Conservation (phyloP, 2,113 vertebrate species). For the Hoplias malabaricus region DNA sequence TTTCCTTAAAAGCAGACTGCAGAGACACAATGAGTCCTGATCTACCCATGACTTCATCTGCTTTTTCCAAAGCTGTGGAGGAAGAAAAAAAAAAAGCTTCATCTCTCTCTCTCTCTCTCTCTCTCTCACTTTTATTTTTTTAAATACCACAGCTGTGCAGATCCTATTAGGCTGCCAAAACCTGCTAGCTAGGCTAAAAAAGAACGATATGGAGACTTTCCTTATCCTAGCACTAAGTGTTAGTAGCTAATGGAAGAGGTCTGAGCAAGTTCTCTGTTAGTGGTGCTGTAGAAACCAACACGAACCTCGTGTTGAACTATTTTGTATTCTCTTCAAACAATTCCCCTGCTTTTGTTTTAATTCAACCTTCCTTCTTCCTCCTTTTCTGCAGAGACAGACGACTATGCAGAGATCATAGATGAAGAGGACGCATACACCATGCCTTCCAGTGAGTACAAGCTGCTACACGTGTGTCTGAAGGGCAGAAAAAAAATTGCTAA, state of each 20-base stretch:
- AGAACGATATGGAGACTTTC: not conserved
- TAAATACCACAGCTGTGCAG: constrained; percentile 47
- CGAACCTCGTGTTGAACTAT: too few species aligned
- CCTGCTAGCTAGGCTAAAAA: constrained; percentile 20
- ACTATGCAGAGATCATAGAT: constrained; percentile 98
- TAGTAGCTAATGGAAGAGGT: constrained; percentile 45
- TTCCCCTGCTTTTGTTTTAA: not conserved
- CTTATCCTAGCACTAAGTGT: constrained; percentile 8
- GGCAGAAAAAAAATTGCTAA: not conserved
- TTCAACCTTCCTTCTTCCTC: constrained; percentile 26
- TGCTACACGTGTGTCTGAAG: not conserved
- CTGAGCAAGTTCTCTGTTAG: not conserved
- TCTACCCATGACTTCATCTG: constrained; percentile 68
- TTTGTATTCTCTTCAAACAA: not conserved
- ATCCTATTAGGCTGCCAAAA: constrained; percentile 40
- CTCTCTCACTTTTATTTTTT: constrained; percentile 38
- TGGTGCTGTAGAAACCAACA: not conserved
- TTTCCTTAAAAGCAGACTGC: constrained; percentile 22
- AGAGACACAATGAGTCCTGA: constrained; percentile 34
- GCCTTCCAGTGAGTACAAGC: constrained; percentile 91
- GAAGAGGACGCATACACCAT: constrained; percentile 98
- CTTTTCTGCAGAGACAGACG: constrained; percentile 88
- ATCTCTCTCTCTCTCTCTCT: constrained; percentile 2
- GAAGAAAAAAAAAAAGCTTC: not conserved
- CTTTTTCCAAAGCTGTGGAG: constrained; percentile 55